A percentile compares a stretch with the other conserved stretches of the same genome.
Conservation (phyloP, 2,797 vertebrate genomes). For the Paedocypris micromegethes region DNA sequence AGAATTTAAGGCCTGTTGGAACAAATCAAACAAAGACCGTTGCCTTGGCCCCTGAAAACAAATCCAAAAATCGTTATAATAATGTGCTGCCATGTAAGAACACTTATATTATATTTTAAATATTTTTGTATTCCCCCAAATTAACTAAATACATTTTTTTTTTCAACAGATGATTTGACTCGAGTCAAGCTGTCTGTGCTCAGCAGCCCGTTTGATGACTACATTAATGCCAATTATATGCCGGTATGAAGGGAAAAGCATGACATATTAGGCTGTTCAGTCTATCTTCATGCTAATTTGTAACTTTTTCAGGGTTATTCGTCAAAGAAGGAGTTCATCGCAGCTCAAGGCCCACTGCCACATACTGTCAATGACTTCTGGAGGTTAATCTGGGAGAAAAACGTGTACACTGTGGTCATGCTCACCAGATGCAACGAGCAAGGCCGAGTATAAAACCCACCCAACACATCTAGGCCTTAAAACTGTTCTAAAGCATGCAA, state of each 20-base stretch:
- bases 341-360: constrained; percentile 87
- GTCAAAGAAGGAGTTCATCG: constrained; percentile 85
- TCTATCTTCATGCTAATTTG: neutral
- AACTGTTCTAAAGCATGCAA: neutral
- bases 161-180: constrained; percentile 79
- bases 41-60: constrained; percentile 78
- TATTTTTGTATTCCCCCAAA: no score
- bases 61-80: constrained; percentile 91
- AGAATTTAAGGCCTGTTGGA: constrained; percentile 85
- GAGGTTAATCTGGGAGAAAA: constrained; percentile 96
- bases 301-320: constrained; percentile 75
- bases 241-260: constrained; percentile 66
- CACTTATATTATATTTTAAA: neutral
- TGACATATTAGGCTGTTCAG: neutral
- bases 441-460: constrained; percentile 70
- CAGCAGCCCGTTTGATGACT: constrained; percentile 74
- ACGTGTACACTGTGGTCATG: constrained; percentile 85
- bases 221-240: constrained; percentile 93
- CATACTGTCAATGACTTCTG: constrained; percentile 85
- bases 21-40: constrained; percentile 72
- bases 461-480: neutral
- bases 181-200: constrained; percentile 85
- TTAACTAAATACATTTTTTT: neutral
- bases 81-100: constrained; percentile 92
- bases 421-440: constrained; percentile 91